Base-by-base conservation (phyloP, 2,888 invertebrate species). In the Dolichopus griseipennis region DNA sequence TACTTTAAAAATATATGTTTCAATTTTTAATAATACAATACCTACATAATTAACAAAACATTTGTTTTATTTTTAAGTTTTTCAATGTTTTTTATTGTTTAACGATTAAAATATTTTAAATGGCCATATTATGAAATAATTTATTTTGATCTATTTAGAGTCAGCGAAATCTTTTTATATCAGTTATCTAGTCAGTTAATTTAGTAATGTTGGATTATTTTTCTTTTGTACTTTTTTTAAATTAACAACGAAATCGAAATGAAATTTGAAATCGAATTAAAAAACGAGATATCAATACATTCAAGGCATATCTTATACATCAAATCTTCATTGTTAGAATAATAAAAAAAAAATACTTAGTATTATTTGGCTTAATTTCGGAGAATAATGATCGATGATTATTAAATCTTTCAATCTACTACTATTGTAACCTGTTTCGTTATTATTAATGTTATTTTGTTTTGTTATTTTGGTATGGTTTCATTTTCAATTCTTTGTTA, bases 341-440 rank as follows among this genome's bases (percentile, higher is more conserved):
- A 52, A 12, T 6, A 52, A 52, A 37, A 27, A 27, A 27, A 41
- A 41, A 41, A 7, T 12, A 2, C 41, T 41, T 41, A 41, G 10
- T 37, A 37, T 37, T 52, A 52, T 52, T 52, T 52, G 52, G 52
- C 52, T 52, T 52, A 9, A 52, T 52, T 52, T 52, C 52, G 52
- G 1, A 52, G 52, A 52, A 52, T 52, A 52, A 52, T 52, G 52
- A 52, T 52, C 52, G 18, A 52, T 52, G 52, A 52, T 52, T 52
- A 52, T 52, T 52, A 52, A 52, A 52, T 52, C 52, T 52, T 52
- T 52, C 52, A 52, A 52, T 52, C 52, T 52, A 52, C 52, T 41
- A 41, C 41, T 52, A 15, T 52, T 52, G 52, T 52, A 52, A 52
- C 52, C 52, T 52, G 52, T 52, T 52, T 52, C n/a, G 9, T 52